phyloP scores from a whole-genome alignment of 2,113 vertebrate genomes.

The Plestiodon gilberti region DNA sequence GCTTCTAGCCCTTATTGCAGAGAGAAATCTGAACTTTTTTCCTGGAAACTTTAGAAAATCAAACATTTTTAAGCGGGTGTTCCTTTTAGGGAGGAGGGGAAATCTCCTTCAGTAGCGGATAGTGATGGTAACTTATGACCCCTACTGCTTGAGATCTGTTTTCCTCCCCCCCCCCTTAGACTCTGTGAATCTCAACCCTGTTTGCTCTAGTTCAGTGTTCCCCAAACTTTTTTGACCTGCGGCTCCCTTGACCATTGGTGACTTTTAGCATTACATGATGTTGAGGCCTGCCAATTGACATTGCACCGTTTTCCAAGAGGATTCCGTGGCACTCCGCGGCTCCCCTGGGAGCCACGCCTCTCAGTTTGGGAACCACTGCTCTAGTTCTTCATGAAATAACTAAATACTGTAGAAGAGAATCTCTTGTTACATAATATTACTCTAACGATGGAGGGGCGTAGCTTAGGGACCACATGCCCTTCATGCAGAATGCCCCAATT shows the following conservation, averaged over 20 bases:
- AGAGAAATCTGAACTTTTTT: neutral
- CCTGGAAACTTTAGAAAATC: too few species aligned
- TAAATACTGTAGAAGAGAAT: neutral
- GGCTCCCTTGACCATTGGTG: too few species aligned
- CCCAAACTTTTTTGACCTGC: too few species aligned
- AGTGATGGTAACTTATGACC: neutral
- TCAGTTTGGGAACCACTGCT: too few species aligned
- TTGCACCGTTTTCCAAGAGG: too few species aligned
- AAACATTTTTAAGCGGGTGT: too few species aligned
- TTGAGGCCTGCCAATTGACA: too few species aligned
- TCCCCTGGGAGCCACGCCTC: too few species aligned
- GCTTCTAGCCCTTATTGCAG: neutral
- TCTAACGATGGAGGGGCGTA: neutral
- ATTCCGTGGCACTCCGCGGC: too few species aligned
- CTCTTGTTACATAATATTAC: neutral
- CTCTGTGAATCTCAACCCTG: neutral
- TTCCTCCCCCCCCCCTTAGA: neutral
- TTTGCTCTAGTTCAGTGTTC: neutral
- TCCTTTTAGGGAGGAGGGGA: neutral
- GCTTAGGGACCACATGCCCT: too few species aligned
- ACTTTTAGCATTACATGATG: too few species aligned
- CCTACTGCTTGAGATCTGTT: neutral
- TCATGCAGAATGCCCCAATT: too few species aligned
- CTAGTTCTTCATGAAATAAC: neutral
- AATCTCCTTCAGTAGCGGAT: neutral